Base-by-base conservation (phyloP, 1,140 invertebrate genomes). In the Chrysomallon squamiferum region DNA sequence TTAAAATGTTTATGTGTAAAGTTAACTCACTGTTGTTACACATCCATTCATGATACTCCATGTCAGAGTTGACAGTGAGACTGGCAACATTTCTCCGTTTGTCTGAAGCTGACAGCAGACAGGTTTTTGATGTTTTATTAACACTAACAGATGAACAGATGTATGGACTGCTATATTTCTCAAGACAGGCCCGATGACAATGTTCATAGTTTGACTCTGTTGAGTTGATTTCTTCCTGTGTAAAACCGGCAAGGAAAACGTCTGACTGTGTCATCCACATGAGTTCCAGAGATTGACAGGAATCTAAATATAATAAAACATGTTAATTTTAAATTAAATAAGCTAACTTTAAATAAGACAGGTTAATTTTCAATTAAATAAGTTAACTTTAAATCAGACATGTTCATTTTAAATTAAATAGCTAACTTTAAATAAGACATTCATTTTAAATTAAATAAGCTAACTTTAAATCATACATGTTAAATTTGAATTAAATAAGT, bases 21-120 rank as follows among this genome's bases (percentile, higher is more conserved):
- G 41, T 11, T 47, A 22, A 68, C 72, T 68, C 62, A 78, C 76
- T 69, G 61, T 79, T 76, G 20, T 69, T 47, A 71, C 77, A 79
- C 22, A 70, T 65, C 77, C 77, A 79, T 66, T 75, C 68, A 50
- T 57, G 57, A 22, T 75, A 68, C 7, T 45, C 41, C 6, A 47
- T 29, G 18, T 33, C 38, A 4, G 59, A 29, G 11, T 49, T 45
- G 20, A 18, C 5, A 15, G 56, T 41, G 49, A 33, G 41, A n/a
- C 43, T 63, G 29, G 25, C 22, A n/a, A 50, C 27, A 18, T 49
- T 35, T 62, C 65, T 25, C 9, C 32, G 25, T 32, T 64, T 62
- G 66, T 74, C 68, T 45, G 59, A 27, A 25, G 29, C 25, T 56
- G 58, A 63, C 29, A 76, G 47, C 1, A 61, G 63, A 49, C 77